A percentile compares a stretch with the other conserved stretches of the same genome.
Conservation (phyloP, 2,888 invertebrate species). For the Xestobium rufovillosum region DNA sequence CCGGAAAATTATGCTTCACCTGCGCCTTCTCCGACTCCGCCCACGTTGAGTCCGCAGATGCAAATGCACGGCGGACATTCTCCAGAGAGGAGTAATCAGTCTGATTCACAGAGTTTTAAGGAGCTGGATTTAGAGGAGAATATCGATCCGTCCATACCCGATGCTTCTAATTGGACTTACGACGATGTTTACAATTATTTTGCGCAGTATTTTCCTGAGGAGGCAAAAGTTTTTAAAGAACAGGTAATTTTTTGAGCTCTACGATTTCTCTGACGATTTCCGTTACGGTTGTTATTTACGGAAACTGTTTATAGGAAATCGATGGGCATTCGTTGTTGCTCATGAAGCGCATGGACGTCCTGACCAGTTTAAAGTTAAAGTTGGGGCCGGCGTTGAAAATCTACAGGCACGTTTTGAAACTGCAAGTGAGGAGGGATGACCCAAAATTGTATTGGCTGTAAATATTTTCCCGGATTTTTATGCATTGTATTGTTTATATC, state of each 20-base stretch:
- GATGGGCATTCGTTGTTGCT: constrained; percentile 83
- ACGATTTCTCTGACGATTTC: constrained; percentile 1
- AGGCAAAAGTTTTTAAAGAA: constrained; percentile 72
- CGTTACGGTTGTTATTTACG: constrained; percentile 13
- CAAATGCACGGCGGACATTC: constrained; percentile 6
- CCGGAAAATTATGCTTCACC: constrained; percentile 26
- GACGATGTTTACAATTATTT: constrained; percentile 80
- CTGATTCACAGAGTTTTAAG: constrained; percentile 31
- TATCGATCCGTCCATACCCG: constrained; percentile 64
- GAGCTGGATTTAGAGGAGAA: constrained; percentile 38
- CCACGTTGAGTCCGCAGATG: constrained; percentile 37
- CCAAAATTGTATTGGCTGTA: constrained; percentile 65
- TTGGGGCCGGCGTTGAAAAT: constrained; percentile 79
- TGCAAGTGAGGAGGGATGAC: constrained; percentile 73
- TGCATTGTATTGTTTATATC: no score
- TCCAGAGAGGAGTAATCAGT: constrained; percentile 20
- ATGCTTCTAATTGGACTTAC: constrained; percentile 73
- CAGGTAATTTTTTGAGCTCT: constrained; percentile 51
- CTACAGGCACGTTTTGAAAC: constrained; percentile 49
- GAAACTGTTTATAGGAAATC: constrained; percentile 59
- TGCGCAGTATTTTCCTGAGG: constrained; percentile 65
- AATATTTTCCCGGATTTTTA: no score
- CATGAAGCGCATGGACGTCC: constrained; percentile 76
- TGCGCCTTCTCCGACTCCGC: constrained; percentile 34
- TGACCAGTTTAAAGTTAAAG: constrained; percentile 72